Percentiles rank a stretch among this genome's conserved stretches.
Conservation (phyloP, 2,888 invertebrate species). For the Eupithecia vulgata region DNA sequence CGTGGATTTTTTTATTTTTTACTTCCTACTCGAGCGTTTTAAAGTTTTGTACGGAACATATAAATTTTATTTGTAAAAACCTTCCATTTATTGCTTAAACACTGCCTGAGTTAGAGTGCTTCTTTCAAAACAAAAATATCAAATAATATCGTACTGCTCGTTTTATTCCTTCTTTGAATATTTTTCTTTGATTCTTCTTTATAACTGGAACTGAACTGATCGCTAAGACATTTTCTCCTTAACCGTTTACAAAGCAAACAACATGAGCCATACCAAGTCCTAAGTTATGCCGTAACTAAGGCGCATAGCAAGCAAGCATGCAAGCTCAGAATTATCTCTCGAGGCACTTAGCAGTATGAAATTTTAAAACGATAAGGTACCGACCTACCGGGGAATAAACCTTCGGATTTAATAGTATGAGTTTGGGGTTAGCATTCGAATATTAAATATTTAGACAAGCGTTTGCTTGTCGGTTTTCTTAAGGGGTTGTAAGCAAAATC, state of each 20-base stretch:
- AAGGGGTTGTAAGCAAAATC: neutral
- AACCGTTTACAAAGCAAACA: neutral
- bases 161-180: neutral
- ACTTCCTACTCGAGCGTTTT: neutral
- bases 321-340: neutral
- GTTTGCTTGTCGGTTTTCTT: neutral
- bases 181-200: neutral
- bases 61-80: too few species aligned
- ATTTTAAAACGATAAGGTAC: slow-evolving; percentile 15
- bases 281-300: neutral
- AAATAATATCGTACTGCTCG: too few species aligned
- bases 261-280: neutral
- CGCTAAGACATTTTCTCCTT: neutral
- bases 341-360: slow-evolving; percentile 16
- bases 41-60: neutral
- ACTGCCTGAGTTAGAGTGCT: too few species aligned
- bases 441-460: slow-evolving; percentile 9
- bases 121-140: too few species aligned
- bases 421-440: slow-evolving; percentile 1
- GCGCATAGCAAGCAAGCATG: slow-evolving; percentile 7
- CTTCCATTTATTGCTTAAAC: too few species aligned
- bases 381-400: slow-evolving; percentile 8
- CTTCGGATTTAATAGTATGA: slow-evolving; percentile 10
- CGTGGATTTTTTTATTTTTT: neutral
- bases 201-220: neutral